Base-by-base conservation (phyloP, 2,113 vertebrate species). In the Euleptes europaea region DNA sequence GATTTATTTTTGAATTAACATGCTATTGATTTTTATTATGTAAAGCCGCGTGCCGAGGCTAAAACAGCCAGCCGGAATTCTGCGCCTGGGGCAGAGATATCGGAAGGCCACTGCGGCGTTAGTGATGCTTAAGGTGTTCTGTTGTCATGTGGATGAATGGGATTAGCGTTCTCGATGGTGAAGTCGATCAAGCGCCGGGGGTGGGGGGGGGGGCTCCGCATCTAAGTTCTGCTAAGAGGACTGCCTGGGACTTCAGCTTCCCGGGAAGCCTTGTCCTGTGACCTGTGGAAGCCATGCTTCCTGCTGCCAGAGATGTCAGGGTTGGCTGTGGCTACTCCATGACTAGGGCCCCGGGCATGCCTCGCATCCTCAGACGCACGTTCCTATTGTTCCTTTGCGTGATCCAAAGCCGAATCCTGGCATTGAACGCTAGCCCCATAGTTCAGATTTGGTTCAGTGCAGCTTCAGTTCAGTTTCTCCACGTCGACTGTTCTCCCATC, bases 131-230 rank as follows among this genome's bases (percentile, higher is more conserved):
- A 42, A 79, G 67, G 76, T 60, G 57, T n/a, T 78, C 51, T 47
- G 76, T 79, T 85, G 84, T 85, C 84, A 85, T 33, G 66, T 79
- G 84, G 77, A 79, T 72, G 69, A 85, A 85, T 85, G 84, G 76
- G 84, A 85, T 85, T 85, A 85, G 67, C 40, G 38, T 47, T 15
- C 31, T 42, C 26, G 67, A 85, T 79, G 84, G 72, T 28, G 71
- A 63, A 78, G 84, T 85, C 84, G 84, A 79, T 85, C 40, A 54
- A 72, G 67, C 40, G n/a, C n/a, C n/a, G n/a, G n/a, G n/a, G n/a
- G n/a, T n/a, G 1, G 51, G 23, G 76, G 44, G 84, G 84, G 72
- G 84, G 84, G 66, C 84, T 21, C 66, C 1, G 84, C 26, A 14
- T 79, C 72, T 85, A 71, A 78, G 69, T 85, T 85, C 76, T 72